Percentiles rank a stretch among this genome's conserved stretches.
Conservation (phyloP, 2,888 invertebrate genomes). For the Dioctria rufipes region DNA sequence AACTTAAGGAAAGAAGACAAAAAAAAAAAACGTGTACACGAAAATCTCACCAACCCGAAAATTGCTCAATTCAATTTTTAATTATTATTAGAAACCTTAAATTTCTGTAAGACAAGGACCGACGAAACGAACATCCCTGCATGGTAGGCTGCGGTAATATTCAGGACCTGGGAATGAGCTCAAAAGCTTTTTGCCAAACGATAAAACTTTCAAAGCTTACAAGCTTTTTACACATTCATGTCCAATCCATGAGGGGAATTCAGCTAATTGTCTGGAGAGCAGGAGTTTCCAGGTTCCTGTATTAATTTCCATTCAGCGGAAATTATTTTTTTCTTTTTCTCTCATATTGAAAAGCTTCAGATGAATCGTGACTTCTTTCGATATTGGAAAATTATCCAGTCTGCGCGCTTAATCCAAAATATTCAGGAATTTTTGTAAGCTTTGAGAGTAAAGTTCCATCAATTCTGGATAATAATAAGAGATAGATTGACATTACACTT, state of each 20-base stretch:
- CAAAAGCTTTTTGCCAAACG: background rate
- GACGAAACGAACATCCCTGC: background rate
- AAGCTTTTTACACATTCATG: background rate
- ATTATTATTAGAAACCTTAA: constrained; percentile 45
- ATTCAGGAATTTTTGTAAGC: background rate
- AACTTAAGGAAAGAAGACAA: background rate
- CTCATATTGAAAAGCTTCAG: background rate
- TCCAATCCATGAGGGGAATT: background rate
- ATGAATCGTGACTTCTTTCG: background rate
- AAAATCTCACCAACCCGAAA: constrained; percentile 38
- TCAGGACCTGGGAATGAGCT: constrained; percentile 48
- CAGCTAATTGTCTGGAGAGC: background rate
- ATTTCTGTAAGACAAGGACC: constrained; percentile 38
- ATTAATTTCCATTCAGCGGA: constrained; percentile 10
- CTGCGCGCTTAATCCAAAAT: background rate
- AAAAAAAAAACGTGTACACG: constrained; percentile 12
- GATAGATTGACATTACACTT: too few species aligned
- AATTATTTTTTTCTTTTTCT: background rate
- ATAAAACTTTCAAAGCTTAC: background rate
- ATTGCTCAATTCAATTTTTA: constrained; percentile 48
- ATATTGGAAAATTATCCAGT: background rate
- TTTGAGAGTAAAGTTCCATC: background rate
- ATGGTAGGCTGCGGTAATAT: constrained; percentile 19
- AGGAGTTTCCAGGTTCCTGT: background rate
- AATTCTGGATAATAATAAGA: too few species aligned